Base-by-base conservation (phyloP, 2,888 invertebrate genomes). In the Halocaridina rubra region DNA sequence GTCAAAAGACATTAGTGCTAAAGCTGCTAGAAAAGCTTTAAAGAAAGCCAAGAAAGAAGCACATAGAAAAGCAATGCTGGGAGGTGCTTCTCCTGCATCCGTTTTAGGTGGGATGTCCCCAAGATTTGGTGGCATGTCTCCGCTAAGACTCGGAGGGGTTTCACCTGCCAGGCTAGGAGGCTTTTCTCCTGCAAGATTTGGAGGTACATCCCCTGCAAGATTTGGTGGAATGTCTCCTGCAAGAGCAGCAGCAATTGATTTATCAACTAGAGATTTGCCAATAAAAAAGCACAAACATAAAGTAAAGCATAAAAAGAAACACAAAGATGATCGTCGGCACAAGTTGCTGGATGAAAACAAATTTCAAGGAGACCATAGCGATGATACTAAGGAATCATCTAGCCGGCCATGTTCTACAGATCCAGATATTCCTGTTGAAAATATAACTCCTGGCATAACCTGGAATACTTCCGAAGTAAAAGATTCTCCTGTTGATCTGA, bases 21-120 rank as follows among this genome's bases (percentile, higher is more conserved):
- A 94, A 90, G 95, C 94, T 24, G 95, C 94, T 22, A 94, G 95
- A 89, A 94, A 94, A 90, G 95, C 96, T 0, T 91, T 96, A 89
- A 96, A 95, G 90, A 95, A 94, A 90, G 95, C 96, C 0, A 95
- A 95, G 90, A 95, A 95, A 89, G 95, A 95, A 90, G 95, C 95
- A 0, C 93, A 94, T 88, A 93, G 94, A 90, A 93, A 93, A 89
- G 92, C 92, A 61, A 53, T 88, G 77, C 61, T 82, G 88, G 89
- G 89, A 7, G 89, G 89, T 59, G 89, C 89, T 10, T 90, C 89
- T 22, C 90, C 91, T 3, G 89, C 90, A 0, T 89, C 89, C 13
- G 90, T 90, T 75, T 85, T 90, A 22, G 89, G 84, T 19, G 81
- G 78, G 33, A 79, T 79, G 71, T 84, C 81, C 7, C 81, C 86